Base-by-base conservation (phyloP, 2,797 vertebrate species). In the Knipowitschia caucasica region DNA sequence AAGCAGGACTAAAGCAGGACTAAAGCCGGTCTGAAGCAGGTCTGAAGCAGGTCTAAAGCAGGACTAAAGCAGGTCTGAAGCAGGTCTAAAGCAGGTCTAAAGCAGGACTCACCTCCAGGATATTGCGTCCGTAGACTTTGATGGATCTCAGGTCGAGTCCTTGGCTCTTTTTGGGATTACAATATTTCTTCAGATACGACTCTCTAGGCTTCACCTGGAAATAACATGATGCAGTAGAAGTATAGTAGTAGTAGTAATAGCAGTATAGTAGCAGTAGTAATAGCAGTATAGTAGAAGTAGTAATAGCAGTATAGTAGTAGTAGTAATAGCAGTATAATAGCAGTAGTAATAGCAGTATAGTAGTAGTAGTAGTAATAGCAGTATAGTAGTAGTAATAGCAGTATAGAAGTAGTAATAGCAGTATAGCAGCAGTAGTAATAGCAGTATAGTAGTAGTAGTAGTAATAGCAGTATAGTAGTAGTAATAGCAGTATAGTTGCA, bases 101-200 rank as follows among this genome's bases (percentile, higher is more conserved):
- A 1, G 12, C 5, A 11, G 27, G 18, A 5, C 46, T 39, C 86
- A 98, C 96, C 94, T 99, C 96, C 78, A 99, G 78, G 78, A 98
- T 93, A 83, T 98, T 96, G 35, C 94, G 89, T 42, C 96, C 95
- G 0, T 91, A 98, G 5, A 85, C 90, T 80, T 93, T 92, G 84
- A 99, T 94, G 69, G 94, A 91, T 25, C 91, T 89, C 52, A 96
- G 91, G 62, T 98, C 94, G 27, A 99, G 92, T 52, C 95, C 93
- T 77, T 96, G 93, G 70, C 90, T 94, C 89, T 97, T 98, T 84
- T 93, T 95, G 5, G 93, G 94, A 77, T 92, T 96, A 69, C 93
- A 93, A 70, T 99, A 98, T 78, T 99, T 99, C 86, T 94, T 98
- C 74, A 98, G 79, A 78, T 94, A 96, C 0, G 84, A 88, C 39